A percentile compares a stretch with the other conserved stretches of the same genome.
Evolutionary conservation across 2,797 vertebrate genomes (phyloP).

Genomic region (Prionace glauca): DNA sequence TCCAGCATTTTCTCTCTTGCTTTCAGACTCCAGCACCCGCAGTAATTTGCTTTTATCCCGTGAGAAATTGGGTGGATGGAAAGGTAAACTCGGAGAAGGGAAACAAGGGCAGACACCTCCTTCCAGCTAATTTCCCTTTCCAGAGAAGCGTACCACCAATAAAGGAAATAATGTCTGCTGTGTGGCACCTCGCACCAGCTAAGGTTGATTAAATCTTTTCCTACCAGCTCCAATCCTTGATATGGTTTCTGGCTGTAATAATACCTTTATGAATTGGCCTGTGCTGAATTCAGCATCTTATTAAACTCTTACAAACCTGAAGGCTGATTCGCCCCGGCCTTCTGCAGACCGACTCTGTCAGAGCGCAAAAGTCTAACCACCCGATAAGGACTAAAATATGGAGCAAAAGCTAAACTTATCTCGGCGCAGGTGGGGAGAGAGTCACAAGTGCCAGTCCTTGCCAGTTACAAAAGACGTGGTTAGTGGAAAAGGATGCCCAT

Average conservation of each 20-base stretch:
- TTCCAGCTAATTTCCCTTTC: not conserved
- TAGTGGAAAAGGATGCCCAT: not conserved
- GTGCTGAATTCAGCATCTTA: not conserved
- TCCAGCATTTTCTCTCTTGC: no score
- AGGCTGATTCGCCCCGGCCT: not conserved
- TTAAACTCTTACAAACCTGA: conserved; percentile 11
- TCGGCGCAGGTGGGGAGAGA: not conserved
- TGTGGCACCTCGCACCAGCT: not conserved
- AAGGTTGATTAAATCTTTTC: not conserved
- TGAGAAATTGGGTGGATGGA: not conserved
- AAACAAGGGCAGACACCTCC: not conserved
- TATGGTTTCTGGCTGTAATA: not conserved
- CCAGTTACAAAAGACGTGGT: not conserved
- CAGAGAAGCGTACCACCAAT: not conserved
- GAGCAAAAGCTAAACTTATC: not conserved
- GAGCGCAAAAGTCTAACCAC: no score
- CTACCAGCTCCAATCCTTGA: not conserved
- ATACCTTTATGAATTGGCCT: not conserved
- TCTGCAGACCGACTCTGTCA: not conserved
- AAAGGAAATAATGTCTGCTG: not conserved
- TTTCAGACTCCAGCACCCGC: no score
- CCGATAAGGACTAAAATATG: not conserved
- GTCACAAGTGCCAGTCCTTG: not conserved
- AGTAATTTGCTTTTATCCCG: no score
- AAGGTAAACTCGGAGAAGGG: no score